Evolutionary conservation across 1,140 invertebrate species (phyloP).

Genomic region (Lucilia sericata): DNA sequence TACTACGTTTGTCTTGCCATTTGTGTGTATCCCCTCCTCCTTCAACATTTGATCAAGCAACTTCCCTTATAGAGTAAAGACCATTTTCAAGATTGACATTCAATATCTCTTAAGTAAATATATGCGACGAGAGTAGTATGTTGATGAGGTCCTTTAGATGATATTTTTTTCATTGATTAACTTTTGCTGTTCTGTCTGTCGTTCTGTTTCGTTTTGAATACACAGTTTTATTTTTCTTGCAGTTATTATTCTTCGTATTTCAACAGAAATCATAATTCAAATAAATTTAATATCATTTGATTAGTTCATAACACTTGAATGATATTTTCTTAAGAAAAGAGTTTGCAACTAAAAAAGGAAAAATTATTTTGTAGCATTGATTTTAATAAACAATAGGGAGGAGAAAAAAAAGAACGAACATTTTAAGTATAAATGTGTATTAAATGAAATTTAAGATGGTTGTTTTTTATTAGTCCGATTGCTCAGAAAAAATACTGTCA

Average conservation of each 20-base stretch:
- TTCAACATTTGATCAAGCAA: neutral
- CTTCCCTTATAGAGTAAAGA: neutral
- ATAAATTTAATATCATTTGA: slow-evolving; percentile 68
- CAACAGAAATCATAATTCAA: slow-evolving; percentile 67
- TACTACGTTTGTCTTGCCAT: neutral
- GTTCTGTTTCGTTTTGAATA: neutral
- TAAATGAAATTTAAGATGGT: slow-evolving; percentile 3
- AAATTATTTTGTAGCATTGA: neutral
- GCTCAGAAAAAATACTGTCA: neutral
- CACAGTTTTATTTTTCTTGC: neutral
- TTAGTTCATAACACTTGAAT: slow-evolving; percentile 67
- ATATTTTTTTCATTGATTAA: neutral
- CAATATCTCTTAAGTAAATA: slow-evolving; percentile 23
- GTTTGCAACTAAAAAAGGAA: neutral
- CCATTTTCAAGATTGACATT: slow-evolving; percentile 4
- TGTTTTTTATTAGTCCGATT: neutral
- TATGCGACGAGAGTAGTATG: no score
- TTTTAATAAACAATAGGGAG: no score
- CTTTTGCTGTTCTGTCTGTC: neutral
- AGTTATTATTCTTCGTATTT: slow-evolving; percentile 52
- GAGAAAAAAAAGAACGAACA: neutral
- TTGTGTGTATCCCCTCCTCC: neutral
- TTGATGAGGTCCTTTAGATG: slow-evolving; percentile 2
- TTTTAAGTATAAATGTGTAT: neutral
- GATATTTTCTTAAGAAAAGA: slow-evolving; percentile 51